Percentiles rank a stretch among this genome's conserved stretches.
phyloP scores from a whole-genome alignment of 35 echinoderm and acorn worm genomes.

The Nesometra sesokonis region DNA sequence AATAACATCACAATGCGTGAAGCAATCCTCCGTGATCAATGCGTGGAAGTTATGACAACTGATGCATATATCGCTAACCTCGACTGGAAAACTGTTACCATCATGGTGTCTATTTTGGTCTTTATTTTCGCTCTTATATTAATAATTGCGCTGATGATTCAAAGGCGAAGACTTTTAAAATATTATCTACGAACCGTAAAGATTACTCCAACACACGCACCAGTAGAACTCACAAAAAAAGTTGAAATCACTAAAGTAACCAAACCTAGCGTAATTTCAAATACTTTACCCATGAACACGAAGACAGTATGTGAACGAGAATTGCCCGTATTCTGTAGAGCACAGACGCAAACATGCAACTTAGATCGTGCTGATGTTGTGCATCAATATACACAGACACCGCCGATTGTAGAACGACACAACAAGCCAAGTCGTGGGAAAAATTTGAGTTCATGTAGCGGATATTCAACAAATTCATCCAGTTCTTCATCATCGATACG shows the following conservation, averaged over 20 bases:
- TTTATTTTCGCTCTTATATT: neutral
- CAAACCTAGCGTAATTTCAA: neutral
- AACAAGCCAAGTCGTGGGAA: neutral
- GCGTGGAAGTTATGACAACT: conserved; percentile 53
- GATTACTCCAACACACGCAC: neutral
- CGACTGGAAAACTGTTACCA: neutral
- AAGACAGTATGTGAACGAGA: neutral
- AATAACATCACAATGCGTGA: conserved; percentile 32
- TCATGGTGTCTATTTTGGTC: neutral
- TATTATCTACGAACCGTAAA: neutral
- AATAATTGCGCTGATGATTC: neutral
- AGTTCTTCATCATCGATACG: neutral
- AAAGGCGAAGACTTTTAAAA: neutral
- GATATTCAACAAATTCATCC: neutral
- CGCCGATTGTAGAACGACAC: neutral
- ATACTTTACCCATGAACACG: neutral
- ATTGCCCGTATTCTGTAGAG: neutral
- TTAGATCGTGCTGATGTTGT: neutral
- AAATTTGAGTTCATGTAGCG: neutral
- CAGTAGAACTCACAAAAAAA: neutral
- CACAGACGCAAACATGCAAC: neutral
- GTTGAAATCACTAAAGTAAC: neutral
- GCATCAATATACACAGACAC: neutral
- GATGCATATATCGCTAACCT: neutral
- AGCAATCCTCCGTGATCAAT: conserved; percentile 78